These are phyloP conservation scores for Phalacrocorax brasilianus DNA, from an alignment of 2,113 vertebrate genomes.

Conservation along the genomic window DNA sequence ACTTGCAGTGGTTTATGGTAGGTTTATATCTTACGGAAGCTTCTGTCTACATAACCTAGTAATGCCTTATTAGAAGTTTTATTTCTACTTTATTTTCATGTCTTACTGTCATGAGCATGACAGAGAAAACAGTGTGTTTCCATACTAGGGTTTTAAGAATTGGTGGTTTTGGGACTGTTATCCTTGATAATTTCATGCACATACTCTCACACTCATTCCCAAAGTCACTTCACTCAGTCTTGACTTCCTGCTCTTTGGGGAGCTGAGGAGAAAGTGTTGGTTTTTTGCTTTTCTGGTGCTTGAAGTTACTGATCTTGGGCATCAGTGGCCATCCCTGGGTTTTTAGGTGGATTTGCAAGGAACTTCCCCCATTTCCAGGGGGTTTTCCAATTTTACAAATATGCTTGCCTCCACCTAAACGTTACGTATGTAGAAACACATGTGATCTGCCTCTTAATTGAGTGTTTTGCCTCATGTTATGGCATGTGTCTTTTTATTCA, in stretches of 20 bases:
- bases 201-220: not conserved
- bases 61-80: not conserved
- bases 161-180: rapidly evolving
- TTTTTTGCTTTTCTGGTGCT: not conserved
- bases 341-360: not conserved
- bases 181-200: not conserved
- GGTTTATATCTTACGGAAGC: not conserved
- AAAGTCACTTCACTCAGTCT: not conserved
- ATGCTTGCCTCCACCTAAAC: not conserved
- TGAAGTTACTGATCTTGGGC: not conserved
- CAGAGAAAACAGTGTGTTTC: not conserved
- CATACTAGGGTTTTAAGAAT: not conserved
- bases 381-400: not conserved
- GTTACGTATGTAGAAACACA: not conserved
- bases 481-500: not conserved
- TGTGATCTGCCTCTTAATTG: not conserved
- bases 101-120: not conserved
- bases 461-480: not conserved
- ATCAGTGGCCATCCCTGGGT: not conserved
- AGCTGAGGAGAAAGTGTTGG: not conserved
- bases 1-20: not conserved
- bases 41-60: not conserved
- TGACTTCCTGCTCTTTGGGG: not conserved
- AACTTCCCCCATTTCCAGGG: not conserved
- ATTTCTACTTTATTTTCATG: not conserved